A percentile compares a stretch with the other conserved stretches of the same genome.
phyloP scores from a whole-genome alignment of 2,888 invertebrate genomes.

The Synanthedon formicaeformis region DNA sequence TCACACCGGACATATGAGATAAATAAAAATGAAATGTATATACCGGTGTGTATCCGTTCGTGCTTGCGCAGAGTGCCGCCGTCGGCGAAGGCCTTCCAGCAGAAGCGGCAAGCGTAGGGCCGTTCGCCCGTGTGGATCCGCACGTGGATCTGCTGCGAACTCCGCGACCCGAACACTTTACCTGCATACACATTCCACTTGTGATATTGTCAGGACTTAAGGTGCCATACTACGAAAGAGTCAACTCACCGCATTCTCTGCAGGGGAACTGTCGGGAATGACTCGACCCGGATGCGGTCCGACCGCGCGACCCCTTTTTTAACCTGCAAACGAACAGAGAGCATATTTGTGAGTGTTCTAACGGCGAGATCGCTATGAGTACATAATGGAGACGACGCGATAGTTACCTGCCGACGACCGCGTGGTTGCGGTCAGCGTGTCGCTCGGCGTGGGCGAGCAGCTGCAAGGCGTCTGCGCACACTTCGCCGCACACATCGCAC shows the following conservation, averaged over 20 bases:
- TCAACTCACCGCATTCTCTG: slow-evolving; percentile 76
- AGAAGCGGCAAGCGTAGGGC: slow-evolving; percentile 86
- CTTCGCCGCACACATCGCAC: slow-evolving; percentile 85
- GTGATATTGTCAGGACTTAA: background rate
- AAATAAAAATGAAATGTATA: no score
- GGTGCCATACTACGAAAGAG: background rate
- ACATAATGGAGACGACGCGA: no score
- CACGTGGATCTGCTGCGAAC: slow-evolving; percentile 88
- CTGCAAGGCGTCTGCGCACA: slow-evolving; percentile 80
- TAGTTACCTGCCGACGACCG: slow-evolving; percentile 17
- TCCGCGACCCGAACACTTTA: slow-evolving; percentile 87
- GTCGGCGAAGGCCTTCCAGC: slow-evolving; percentile 91
- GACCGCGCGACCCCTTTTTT: slow-evolving; percentile 41
- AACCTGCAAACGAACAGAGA: slow-evolving; percentile 29
- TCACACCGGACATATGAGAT: no score
- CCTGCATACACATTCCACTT: slow-evolving; percentile 21
- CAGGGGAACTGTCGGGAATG: slow-evolving; percentile 78
- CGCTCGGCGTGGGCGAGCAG: slow-evolving; percentile 83
- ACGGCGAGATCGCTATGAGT: background rate
- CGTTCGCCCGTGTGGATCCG: slow-evolving; percentile 88
- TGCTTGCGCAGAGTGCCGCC: slow-evolving; percentile 88
- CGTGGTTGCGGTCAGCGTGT: slow-evolving; percentile 76
- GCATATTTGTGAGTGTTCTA: background rate
- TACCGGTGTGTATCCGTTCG: slow-evolving; percentile 85
- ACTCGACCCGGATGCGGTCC: slow-evolving; percentile 35